Percentiles rank a stretch among this genome's conserved stretches.
Evolutionary conservation across 2,888 invertebrate species (phyloP).

Genomic region (Mactromeris polynyma): DNA sequence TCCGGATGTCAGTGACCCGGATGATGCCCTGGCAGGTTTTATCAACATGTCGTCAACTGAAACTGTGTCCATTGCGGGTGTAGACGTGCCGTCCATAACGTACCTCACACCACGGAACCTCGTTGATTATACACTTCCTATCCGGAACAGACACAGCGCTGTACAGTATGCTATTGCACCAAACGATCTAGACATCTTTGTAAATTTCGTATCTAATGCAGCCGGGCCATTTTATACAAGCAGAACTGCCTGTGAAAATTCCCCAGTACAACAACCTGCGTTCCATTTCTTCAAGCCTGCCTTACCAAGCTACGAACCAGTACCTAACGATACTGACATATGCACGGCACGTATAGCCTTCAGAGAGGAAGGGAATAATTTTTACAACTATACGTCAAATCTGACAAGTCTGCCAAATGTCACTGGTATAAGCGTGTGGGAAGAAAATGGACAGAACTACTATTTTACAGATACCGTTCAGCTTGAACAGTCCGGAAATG

Average conservation of each 20-base stretch:
- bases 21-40: conserved; percentile 24
- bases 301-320: conserved; percentile 35
- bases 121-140: conserved; percentile 6
- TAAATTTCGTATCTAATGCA: conserved; percentile 39
- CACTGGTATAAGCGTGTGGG: conserved; percentile 27
- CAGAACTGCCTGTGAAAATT: conserved; percentile 19
- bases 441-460: neutral
- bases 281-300: conserved; percentile 43
- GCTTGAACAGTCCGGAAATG: neutral
- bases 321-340: conserved; percentile 19
- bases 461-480: conserved; percentile 28
- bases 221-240: conserved; percentile 38
- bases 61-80: conserved; percentile 29
- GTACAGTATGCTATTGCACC: conserved; percentile 19
- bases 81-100: conserved; percentile 4
- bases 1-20: conserved; percentile 13
- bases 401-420: neutral
- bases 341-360: conserved; percentile 46
- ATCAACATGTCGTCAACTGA: conserved; percentile 42
- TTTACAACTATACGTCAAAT: neutral
- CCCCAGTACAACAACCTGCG: conserved; percentile 23
- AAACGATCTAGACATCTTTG: conserved; percentile 18
- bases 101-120: conserved; percentile 19
- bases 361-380: neutral
- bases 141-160: neutral